A percentile compares a stretch with the other conserved stretches of the same genome.
Conservation (phyloP, 2,113 vertebrate species). For the Otolemur garnettii region DNA sequence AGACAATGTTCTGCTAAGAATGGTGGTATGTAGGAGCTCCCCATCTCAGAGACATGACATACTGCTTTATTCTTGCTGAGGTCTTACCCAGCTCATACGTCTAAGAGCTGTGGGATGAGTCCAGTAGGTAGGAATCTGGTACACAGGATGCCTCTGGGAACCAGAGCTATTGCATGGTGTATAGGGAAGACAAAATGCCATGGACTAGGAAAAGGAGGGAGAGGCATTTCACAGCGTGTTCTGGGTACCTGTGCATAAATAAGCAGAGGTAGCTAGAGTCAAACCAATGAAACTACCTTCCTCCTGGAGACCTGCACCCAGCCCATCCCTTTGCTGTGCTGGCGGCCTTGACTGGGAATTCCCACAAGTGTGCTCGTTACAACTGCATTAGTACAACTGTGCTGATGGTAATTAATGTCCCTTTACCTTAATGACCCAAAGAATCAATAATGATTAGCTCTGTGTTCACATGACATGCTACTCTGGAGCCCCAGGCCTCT, state of each 20-base stretch:
- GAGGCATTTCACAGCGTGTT: neutral
- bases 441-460: conserved; percentile 66
- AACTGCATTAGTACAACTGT: neutral
- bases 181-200: neutral
- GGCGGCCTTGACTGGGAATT: neutral
- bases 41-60: neutral
- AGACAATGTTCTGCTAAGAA: conserved; percentile 39
- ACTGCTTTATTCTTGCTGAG: neutral
- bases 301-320: neutral
- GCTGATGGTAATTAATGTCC: conserved; percentile 45
- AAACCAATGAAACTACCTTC: neutral
- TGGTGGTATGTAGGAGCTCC: neutral
- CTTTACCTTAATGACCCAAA: conserved; percentile 60
- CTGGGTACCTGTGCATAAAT: neutral
- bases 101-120: neutral
- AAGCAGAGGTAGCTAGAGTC: neutral
- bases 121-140: neutral
- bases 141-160: neutral
- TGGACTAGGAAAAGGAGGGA: neutral
- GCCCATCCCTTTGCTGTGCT: neutral
- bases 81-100: neutral
- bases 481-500: neutral
- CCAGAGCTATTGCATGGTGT: neutral
- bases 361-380: neutral
- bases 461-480: neutral